Conservation (phyloP, 2,797 vertebrate genomes). For the Todus mexicanus region DNA sequence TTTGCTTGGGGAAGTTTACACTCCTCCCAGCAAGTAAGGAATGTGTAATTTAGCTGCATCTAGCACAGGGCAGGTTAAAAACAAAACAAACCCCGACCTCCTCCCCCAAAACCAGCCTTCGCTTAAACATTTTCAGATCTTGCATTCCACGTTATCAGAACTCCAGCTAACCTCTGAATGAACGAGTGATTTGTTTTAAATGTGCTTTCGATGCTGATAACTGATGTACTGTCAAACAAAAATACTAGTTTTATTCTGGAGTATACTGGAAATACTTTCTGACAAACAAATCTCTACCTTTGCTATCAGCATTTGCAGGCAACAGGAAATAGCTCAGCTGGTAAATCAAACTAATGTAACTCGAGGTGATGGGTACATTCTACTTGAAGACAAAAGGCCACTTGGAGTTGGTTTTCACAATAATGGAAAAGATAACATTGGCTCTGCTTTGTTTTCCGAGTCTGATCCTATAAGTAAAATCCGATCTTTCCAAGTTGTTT, state of each 20-base stretch:
- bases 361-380: slow-evolving; percentile 29
- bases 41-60: slow-evolving; percentile 37
- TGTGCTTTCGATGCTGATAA: background rate
- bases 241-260: slow-evolving; percentile 24
- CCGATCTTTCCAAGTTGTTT: slow-evolving; percentile 62
- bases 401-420: slow-evolving; percentile 21
- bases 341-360: slow-evolving; percentile 24
- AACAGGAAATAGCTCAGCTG: slow-evolving; percentile 58
- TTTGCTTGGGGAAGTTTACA: slow-evolving; percentile 47
- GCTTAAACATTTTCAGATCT: slow-evolving; percentile 12
- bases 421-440: slow-evolving; percentile 65
- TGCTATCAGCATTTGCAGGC: slow-evolving; percentile 48
- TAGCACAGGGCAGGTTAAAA: slow-evolving; percentile 27
- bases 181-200: background rate
- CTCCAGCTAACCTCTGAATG: background rate
- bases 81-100: background rate
- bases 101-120: background rate
- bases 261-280: slow-evolving; percentile 13
- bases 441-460: slow-evolving; percentile 60
- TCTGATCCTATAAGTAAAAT: slow-evolving; percentile 58
- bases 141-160: background rate
- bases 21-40: slow-evolving; percentile 24
- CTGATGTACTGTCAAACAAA: slow-evolving; percentile 16
- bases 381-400: slow-evolving; percentile 52
- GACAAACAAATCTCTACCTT: slow-evolving; percentile 34